A percentile compares a stretch with the other conserved stretches of the same genome.
These are phyloP conservation scores for Drosophila conformis DNA, from an alignment of 2,888 invertebrate species.

Conservation along the genomic window DNA sequence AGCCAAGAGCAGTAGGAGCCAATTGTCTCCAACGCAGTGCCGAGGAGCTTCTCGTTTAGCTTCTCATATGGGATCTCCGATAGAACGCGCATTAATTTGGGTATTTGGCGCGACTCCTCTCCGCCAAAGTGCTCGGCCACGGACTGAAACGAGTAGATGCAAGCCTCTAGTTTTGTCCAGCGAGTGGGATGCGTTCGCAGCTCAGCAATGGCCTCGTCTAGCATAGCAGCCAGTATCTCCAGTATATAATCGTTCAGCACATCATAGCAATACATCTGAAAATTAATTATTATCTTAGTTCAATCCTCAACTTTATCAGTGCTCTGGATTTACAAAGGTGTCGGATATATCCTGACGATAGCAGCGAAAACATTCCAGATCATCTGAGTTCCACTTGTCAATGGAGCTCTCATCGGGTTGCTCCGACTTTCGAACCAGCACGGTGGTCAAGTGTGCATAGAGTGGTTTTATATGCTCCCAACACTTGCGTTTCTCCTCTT, in stretches of 20 bases:
- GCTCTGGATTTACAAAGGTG: slow-evolving; percentile 88
- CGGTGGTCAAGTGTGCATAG: slow-evolving; percentile 91
- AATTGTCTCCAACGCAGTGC: slow-evolving; percentile 91
- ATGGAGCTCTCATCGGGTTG: slow-evolving; percentile 88
- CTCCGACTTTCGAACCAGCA: slow-evolving; percentile 92
- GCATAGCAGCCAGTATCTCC: slow-evolving; percentile 88
- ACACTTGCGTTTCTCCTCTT: slow-evolving; percentile 81
- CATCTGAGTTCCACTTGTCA: slow-evolving; percentile 89
- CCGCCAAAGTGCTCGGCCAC: slow-evolving; percentile 88
- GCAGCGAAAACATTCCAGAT: slow-evolving; percentile 94
- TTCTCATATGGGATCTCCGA: slow-evolving; percentile 88
- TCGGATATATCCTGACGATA: slow-evolving; percentile 95
- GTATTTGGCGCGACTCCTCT: slow-evolving; percentile 87
- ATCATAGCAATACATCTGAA: slow-evolving; percentile 93
- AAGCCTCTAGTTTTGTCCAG: slow-evolving; percentile 88
- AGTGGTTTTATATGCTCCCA: slow-evolving; percentile 89
- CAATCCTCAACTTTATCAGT: background rate
- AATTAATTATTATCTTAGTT: background rate
- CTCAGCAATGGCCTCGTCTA: slow-evolving; percentile 86
- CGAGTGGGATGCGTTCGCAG: slow-evolving; percentile 83
- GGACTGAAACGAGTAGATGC: slow-evolving; percentile 88
- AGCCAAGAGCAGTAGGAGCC: slow-evolving; percentile 96
- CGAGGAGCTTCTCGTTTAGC: slow-evolving; percentile 88
- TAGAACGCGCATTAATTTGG: slow-evolving; percentile 87
- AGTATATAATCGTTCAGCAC: slow-evolving; percentile 91